Conservation (phyloP, 1,140 invertebrate genomes). For the Vollenhovia emeryi region DNA sequence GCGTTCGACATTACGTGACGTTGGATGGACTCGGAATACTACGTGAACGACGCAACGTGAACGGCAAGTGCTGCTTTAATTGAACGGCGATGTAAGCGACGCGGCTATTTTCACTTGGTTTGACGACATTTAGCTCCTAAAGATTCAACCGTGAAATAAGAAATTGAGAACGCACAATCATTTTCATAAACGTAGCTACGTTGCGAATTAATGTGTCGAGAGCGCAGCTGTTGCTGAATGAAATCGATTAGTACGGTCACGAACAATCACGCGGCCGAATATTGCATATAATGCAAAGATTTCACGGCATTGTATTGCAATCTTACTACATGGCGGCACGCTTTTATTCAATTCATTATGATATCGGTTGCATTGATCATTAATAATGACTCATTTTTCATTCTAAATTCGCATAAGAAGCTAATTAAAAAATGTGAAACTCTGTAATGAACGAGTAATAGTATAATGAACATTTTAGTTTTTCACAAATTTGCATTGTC, state of each 20-base stretch:
- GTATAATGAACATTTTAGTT: not conserved
- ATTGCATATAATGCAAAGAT: not conserved
- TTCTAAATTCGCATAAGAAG: not conserved
- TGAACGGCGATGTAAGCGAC: not conserved
- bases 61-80: not conserved
- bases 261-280: not conserved
- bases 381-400: slow-evolving; percentile 4
- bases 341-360: slow-evolving; percentile 3
- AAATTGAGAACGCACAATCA: not conserved
- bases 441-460: too few relatives aligned
- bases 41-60: not conserved
- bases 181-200: not conserved
- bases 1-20: not conserved
- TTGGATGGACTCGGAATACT: not conserved
- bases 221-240: not conserved
- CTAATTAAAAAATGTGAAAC: not conserved
- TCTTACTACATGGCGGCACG: not conserved
- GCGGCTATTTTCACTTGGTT: not conserved
- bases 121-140: slow-evolving; percentile 7
- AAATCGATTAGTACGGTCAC: slow-evolving; percentile 17
- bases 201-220: slow-evolving; percentile 5
- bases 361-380: slow-evolving; percentile 11
- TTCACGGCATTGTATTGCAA: slow-evolving; percentile 13
- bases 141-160: not conserved
- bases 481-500: not conserved